Percentiles rank a stretch among this genome's conserved stretches.
These are phyloP conservation scores for Suricata suricatta DNA, from an alignment of 2,113 vertebrate genomes.

Conservation along the genomic window DNA sequence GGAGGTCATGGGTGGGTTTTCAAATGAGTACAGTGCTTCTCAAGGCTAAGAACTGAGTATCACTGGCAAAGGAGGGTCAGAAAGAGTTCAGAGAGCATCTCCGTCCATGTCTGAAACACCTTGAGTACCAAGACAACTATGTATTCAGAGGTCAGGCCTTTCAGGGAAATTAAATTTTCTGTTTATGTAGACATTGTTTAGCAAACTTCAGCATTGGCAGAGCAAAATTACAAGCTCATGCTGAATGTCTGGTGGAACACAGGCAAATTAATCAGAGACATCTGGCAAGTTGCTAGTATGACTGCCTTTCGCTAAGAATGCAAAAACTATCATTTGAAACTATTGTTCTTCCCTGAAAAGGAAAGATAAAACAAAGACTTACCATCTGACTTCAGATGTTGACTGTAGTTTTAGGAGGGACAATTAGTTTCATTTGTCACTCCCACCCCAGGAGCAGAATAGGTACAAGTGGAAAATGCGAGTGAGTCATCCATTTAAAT, in stretches of 20 bases:
- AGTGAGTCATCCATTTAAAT: constrained; percentile 52
- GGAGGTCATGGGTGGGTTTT: too few species aligned
- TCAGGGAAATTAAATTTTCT: constrained; percentile 51
- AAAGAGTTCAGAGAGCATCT: not conserved
- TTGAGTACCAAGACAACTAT: not conserved
- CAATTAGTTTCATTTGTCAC: constrained; percentile 65
- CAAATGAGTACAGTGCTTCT: not conserved
- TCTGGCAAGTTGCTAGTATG: constrained; percentile 70
- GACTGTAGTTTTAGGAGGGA: constrained; percentile 63
- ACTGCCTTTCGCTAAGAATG: constrained; percentile 21
- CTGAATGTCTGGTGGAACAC: constrained; percentile 48
- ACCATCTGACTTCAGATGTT: constrained; percentile 48
- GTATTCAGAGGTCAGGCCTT: constrained; percentile 15
- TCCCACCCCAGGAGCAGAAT: constrained; percentile 44
- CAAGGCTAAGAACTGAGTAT: not conserved
- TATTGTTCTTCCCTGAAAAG: constrained; percentile 65
- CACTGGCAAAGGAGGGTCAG: not conserved
- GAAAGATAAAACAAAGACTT: constrained; percentile 63
- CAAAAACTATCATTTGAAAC: constrained; percentile 69
- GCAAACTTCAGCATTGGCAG: constrained; percentile 41
- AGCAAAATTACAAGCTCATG: constrained; percentile 49
- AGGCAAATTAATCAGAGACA: constrained; percentile 74
- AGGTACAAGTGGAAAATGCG: constrained; percentile 65
- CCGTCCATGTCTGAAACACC: not conserved
- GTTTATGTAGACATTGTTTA: constrained; percentile 44